Percentiles rank a stretch among this genome's conserved stretches.
Conservation (phyloP, 1,140 invertebrate species). For the Cheumatopsyche charites region DNA sequence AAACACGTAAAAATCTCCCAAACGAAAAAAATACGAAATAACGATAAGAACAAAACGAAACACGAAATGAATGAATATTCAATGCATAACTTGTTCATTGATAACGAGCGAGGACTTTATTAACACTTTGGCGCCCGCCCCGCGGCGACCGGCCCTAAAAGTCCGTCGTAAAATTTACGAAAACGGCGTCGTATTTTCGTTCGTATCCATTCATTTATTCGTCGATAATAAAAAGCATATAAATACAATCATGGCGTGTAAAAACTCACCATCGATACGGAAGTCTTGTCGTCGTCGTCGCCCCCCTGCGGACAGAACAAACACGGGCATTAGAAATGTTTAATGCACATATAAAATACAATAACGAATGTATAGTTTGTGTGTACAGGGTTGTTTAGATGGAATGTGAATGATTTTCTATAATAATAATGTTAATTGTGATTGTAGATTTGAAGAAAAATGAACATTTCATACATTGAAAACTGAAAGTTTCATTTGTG, state of each 20-base stretch:
- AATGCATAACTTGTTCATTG: no score
- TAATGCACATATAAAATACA: background rate
- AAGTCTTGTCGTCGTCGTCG: constrained; percentile 74
- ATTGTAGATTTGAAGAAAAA: no score
- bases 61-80: no score
- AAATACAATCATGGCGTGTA: constrained; percentile 17
- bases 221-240: constrained; percentile 10
- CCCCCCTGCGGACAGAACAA: constrained; percentile 66
- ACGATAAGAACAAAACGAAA: background rate
- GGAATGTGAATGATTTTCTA: no score
- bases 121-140: constrained; percentile 21
- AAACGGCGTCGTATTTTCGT: background rate
- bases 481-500: no score
- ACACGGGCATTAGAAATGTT: constrained; percentile 22
- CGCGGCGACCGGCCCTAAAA: constrained; percentile 24
- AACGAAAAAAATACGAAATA: background rate
- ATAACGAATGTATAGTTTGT: constrained; percentile 13
- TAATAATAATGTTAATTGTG: no score
- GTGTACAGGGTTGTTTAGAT: no score
- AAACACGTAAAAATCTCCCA: background rate
- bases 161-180: constrained; percentile 18
- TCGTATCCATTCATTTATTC: background rate
- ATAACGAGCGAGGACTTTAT: constrained; percentile 22
- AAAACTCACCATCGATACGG: constrained; percentile 69
- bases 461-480: no score